phyloP scores from a whole-genome alignment of 2,888 invertebrate species.

The Oxystoma pomonae region DNA sequence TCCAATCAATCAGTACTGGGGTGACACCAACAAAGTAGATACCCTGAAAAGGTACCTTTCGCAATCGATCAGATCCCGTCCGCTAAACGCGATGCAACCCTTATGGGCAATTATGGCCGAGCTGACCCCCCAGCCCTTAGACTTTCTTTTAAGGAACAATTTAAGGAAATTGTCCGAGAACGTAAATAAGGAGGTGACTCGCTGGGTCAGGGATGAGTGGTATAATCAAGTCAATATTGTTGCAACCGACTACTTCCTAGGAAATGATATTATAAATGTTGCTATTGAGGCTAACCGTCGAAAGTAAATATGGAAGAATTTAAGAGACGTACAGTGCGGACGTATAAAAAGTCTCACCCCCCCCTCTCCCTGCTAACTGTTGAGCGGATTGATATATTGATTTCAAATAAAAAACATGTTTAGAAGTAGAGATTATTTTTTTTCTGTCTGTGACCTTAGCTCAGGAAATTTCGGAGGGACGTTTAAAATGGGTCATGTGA shows the following conservation, averaged over 20 bases:
- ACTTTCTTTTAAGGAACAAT: slow-evolving; percentile 59
- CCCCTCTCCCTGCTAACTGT: too few relatives aligned
- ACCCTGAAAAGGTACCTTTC: slow-evolving; percentile 53
- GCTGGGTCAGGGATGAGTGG: slow-evolving; percentile 65
- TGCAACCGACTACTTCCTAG: slow-evolving; percentile 69
- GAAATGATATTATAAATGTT: slow-evolving; percentile 65
- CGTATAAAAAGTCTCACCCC: too few relatives aligned
- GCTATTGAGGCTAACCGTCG: slow-evolving; percentile 49
- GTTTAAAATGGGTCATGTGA: too few relatives aligned
- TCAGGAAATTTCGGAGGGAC: too few relatives aligned
- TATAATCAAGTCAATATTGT: slow-evolving; percentile 64
- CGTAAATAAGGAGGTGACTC: slow-evolving; percentile 66
- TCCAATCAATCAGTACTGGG: slow-evolving; percentile 63
- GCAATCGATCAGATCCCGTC: slow-evolving; percentile 41
- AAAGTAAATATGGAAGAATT: too few relatives aligned
- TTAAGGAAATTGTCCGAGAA: slow-evolving; percentile 61
- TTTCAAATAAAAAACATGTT: too few relatives aligned
- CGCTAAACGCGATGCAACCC: slow-evolving; percentile 48
- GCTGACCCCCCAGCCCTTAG: slow-evolving; percentile 62
- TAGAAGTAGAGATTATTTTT: too few relatives aligned
- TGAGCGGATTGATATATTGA: too few relatives aligned
- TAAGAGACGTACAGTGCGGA: too few relatives aligned
- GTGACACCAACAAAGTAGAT: slow-evolving; percentile 54
- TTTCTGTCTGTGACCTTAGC: too few relatives aligned
- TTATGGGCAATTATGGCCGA: slow-evolving; percentile 70